Conservation (phyloP, 1,140 invertebrate genomes). For the Saccostrea cuccullata region DNA sequence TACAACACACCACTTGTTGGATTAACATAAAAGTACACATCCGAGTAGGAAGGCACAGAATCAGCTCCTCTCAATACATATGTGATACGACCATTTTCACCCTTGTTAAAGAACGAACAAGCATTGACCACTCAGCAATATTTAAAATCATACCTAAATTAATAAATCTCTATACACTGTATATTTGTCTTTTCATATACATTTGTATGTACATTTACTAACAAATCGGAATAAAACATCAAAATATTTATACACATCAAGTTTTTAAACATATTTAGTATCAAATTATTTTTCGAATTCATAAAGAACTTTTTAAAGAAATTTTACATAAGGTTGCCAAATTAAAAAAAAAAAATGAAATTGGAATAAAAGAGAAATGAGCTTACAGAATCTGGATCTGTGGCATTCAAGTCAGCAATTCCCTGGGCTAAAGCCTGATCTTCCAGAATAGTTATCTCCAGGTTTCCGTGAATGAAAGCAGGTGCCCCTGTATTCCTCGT, state of each 20-base stretch:
- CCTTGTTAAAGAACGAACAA: slow-evolving; percentile 42
- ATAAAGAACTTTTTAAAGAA: not conserved
- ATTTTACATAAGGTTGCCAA: not conserved
- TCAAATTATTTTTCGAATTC: too few species aligned
- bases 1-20: slow-evolving; percentile 59
- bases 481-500: slow-evolving; percentile 39
- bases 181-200: too few species aligned
- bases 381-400: slow-evolving; percentile 64
- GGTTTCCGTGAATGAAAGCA: slow-evolving; percentile 40
- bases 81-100: slow-evolving; percentile 55
- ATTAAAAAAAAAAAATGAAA: not conserved
- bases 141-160: too few species aligned
- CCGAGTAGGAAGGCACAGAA: slow-evolving; percentile 31
- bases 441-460: slow-evolving; percentile 54
- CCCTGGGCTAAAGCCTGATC: slow-evolving; percentile 51
- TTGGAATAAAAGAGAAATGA: not conserved
- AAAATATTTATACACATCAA: too few species aligned
- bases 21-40: slow-evolving; percentile 60
- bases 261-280: too few species aligned
- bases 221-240: too few species aligned
- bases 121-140: not conserved
- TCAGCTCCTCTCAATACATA: slow-evolving; percentile 49
- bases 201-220: too few species aligned
- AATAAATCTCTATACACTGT: too few species aligned
- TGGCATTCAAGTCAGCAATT: slow-evolving; percentile 65